Evolutionary conservation across 1,140 invertebrate species (phyloP).

Genomic region (Dreissena rostriformis): DNA sequence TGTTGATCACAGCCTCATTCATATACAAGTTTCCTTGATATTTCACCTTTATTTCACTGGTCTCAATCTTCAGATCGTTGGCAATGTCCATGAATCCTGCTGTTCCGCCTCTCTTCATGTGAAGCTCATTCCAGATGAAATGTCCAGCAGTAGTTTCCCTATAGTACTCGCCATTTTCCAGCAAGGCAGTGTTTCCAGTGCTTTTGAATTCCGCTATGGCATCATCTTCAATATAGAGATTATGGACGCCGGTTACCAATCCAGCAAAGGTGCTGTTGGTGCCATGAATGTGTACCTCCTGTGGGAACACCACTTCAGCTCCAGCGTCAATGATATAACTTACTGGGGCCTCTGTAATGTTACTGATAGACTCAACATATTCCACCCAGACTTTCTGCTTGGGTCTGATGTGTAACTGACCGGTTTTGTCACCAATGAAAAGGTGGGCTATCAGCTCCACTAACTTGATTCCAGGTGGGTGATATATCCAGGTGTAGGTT

Average conservation of each 20-base stretch:
- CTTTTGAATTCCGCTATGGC: conserved; percentile 63
- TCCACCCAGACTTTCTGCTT: conserved; percentile 72
- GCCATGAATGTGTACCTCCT: conserved; percentile 70
- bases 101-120: conserved; percentile 62
- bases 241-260: conserved; percentile 66
- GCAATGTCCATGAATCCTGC: conserved; percentile 66
- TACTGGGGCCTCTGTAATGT: conserved; percentile 72
- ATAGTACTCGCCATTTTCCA: conserved; percentile 64
- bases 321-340: conserved; percentile 69
- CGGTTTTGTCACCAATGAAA: conserved; percentile 75
- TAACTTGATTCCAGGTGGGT: conserved; percentile 51
- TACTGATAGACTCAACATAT: conserved; percentile 70
- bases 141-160: conserved; percentile 64
- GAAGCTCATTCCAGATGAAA: conserved; percentile 67
- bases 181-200: conserved; percentile 69
- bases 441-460: conserved; percentile 66
- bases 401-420: conserved; percentile 66
- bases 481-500: conserved; percentile 68
- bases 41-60: conserved; percentile 67
- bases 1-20: conserved; percentile 68
- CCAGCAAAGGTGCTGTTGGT: conserved; percentile 71
- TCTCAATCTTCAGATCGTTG: conserved; percentile 59
- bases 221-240: conserved; percentile 66
- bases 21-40: conserved; percentile 71
- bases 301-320: conserved; percentile 69